A percentile compares a stretch with the other conserved stretches of the same genome.
Conservation (phyloP, 2,888 invertebrate species). For the Macaria liturata region DNA sequence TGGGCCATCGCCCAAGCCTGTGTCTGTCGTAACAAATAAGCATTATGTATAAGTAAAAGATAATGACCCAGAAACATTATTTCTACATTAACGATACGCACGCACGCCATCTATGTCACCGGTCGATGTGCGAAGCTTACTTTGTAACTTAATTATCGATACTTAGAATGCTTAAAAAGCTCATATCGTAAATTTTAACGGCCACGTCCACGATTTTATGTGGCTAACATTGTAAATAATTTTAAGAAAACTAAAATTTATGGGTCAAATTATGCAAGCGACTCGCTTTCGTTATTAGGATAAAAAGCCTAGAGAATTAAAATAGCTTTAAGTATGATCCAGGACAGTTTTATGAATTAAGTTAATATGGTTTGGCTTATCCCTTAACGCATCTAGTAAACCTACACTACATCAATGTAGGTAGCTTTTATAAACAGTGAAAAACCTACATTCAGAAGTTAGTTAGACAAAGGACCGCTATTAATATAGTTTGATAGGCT, state of each 20-base stretch:
- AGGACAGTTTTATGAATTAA: too few relatives aligned
- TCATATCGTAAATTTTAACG: conserved; percentile 30
- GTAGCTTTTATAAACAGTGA: too few relatives aligned
- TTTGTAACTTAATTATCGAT: conserved; percentile 45
- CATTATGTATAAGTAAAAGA: conserved; percentile 67
- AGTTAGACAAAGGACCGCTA: too few relatives aligned
- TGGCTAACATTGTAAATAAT: conserved; percentile 14
- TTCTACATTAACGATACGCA: conserved; percentile 63
- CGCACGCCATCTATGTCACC: conserved; percentile 51
- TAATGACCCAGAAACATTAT: conserved; percentile 73
- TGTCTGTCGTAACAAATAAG: conserved; percentile 53
- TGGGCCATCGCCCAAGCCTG: conserved; percentile 35
- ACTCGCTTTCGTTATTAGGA: not conserved
- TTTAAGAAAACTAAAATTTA: conserved; percentile 14
- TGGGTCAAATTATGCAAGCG: conserved; percentile 4
- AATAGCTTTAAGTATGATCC: too few relatives aligned
- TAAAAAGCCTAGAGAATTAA: too few relatives aligned
- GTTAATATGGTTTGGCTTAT: too few relatives aligned
- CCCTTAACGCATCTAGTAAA: too few relatives aligned
- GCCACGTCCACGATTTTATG: conserved; percentile 21
- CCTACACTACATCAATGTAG: too few relatives aligned
- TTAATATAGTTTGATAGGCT: too few relatives aligned
- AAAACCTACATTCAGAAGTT: too few relatives aligned
- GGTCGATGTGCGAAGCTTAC: conserved; percentile 50
- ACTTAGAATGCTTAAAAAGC: conserved; percentile 45